phyloP scores from a whole-genome alignment of 35 echinoderm and acorn worm species.

The Heliocidaris tuberculata region DNA sequence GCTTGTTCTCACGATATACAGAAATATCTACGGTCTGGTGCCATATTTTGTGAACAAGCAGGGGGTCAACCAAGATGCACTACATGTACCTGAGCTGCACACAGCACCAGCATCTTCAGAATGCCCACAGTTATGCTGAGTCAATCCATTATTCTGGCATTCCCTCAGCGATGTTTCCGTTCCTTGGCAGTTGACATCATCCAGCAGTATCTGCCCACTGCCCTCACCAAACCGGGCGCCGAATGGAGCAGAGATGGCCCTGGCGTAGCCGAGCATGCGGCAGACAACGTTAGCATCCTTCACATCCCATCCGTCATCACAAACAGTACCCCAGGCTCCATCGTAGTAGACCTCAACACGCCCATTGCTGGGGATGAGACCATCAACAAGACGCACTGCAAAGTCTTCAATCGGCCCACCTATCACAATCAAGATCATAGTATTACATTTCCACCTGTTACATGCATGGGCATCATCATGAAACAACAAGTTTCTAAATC shows the following conservation, averaged over 20 bases:
- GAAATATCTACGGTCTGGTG: too few species aligned
- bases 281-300: slow-evolving; percentile 4
- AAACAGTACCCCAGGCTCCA: not conserved
- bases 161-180: not conserved
- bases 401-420: not conserved
- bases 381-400: not conserved
- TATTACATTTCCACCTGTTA: too few species aligned
- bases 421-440: not conserved
- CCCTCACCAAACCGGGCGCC: slow-evolving; percentile 1
- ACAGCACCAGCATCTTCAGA: slow-evolving; percentile 33
- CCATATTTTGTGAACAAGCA: too few species aligned
- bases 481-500: too few species aligned
- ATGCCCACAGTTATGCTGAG: slow-evolving; percentile 1
- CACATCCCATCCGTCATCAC: slow-evolving; percentile 26
- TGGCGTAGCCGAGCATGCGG: slow-evolving; percentile 6
- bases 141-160: not conserved
- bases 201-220: slow-evolving; percentile 4
- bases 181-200: slow-evolving; percentile 28
- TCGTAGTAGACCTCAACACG: slow-evolving; percentile 38
- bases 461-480: too few species aligned
- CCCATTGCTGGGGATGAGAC: not conserved
- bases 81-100: slow-evolving; percentile 8
- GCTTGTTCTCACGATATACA: too few species aligned
- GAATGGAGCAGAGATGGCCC: not conserved
- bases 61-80: too few species aligned